Percentiles rank a stretch among this genome's conserved stretches.
Evolutionary conservation across 2,888 invertebrate species (phyloP).

Genomic region (Aleiodes alternator): DNA sequence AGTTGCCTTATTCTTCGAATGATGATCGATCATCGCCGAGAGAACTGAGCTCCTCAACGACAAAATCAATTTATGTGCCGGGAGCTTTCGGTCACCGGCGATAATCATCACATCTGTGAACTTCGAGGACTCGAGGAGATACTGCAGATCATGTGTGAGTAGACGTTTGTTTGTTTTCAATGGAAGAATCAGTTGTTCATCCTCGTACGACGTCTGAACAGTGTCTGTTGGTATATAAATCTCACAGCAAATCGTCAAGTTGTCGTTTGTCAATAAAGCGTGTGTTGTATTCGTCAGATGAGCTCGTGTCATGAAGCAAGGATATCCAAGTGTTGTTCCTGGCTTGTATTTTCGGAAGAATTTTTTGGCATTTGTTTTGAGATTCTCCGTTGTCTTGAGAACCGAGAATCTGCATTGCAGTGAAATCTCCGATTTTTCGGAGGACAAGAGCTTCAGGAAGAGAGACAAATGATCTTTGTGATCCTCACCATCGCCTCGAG

Average conservation of each 20-base stretch:
- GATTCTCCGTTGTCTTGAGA: background rate
- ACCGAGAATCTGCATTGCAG: conserved; percentile 1
- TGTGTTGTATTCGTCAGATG: background rate
- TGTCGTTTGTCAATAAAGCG: background rate
- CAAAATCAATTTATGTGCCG: conserved; percentile 32
- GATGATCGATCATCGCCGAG: conserved; percentile 12
- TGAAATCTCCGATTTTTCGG: background rate
- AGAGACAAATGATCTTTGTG: background rate
- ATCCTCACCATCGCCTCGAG: background rate
- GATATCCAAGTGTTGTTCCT: background rate
- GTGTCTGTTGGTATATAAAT: background rate
- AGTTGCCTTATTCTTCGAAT: background rate
- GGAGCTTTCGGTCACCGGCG: conserved; percentile 8
- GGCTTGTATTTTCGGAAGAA: background rate
- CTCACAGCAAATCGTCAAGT: background rate
- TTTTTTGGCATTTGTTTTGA: background rate
- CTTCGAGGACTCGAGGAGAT: background rate
- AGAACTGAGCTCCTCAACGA: conserved; percentile 31
- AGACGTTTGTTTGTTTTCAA: background rate
- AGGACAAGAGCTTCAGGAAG: background rate
- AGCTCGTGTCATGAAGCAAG: background rate
- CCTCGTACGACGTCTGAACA: background rate
- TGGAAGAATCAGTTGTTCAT: background rate
- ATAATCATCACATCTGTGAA: conserved; percentile 24
- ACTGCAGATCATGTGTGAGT: conserved; percentile 1